These are phyloP conservation scores for Mayetiola destructor DNA, from an alignment of 2,888 invertebrate genomes.

Conservation along the genomic window DNA sequence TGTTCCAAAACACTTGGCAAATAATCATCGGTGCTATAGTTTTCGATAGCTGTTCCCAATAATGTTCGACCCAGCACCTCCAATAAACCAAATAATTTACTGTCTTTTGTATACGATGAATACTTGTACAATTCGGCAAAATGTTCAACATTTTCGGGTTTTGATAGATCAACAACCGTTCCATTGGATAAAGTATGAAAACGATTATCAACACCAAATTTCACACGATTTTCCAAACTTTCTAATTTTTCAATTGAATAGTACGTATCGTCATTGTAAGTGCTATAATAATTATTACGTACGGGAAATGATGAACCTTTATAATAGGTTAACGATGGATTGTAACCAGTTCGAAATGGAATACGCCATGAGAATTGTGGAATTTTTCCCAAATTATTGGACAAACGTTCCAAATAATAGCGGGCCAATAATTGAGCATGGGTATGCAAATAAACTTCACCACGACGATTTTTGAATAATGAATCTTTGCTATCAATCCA, in stretches of 20 bases:
- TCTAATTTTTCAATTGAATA: slow-evolving; percentile 32
- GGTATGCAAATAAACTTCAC: slow-evolving; percentile 35
- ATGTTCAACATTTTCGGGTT: slow-evolving; percentile 32
- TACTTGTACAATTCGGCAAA: slow-evolving; percentile 44
- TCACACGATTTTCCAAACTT: slow-evolving; percentile 42
- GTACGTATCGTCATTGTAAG: slow-evolving; percentile 31
- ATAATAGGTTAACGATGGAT: slow-evolving; percentile 45
- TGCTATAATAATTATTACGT: slow-evolving; percentile 42
- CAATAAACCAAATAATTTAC: slow-evolving; percentile 40
- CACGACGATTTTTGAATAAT: slow-evolving; percentile 31
- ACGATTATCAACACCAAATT: slow-evolving; percentile 45
- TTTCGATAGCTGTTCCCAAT: slow-evolving; percentile 35
- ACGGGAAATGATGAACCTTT: slow-evolving; percentile 53
- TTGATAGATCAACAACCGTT: slow-evolving; percentile 29
- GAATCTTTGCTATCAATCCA: slow-evolving; percentile 45
- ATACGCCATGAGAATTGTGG: slow-evolving; percentile 39
- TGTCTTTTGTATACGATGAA: slow-evolving; percentile 36
- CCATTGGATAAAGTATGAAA: slow-evolving; percentile 34
- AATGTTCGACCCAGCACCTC: slow-evolving; percentile 39
- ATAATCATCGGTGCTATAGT: slow-evolving; percentile 25
- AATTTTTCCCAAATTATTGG: slow-evolving; percentile 52
- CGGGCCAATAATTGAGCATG: slow-evolving; percentile 38
- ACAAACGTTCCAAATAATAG: slow-evolving; percentile 44
- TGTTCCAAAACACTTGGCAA: slow-evolving; percentile 40
- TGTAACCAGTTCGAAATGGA: slow-evolving; percentile 46